Evolutionary conservation across 1,140 invertebrate genomes (phyloP), one percentile per base, ranked within the genome.

Genomic region (Apis mellifera): DNA sequence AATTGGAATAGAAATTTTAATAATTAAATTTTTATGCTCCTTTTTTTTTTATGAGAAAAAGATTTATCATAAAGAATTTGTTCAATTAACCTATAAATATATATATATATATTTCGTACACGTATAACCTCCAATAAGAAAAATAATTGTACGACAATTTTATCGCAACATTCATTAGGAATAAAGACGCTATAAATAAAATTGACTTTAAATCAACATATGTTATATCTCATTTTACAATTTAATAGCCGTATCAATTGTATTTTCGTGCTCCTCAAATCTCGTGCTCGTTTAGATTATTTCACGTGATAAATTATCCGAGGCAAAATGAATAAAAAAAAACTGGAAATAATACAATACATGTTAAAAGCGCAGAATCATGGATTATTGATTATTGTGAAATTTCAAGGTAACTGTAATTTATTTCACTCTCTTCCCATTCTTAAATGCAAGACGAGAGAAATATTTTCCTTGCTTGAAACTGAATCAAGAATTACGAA

Each of bases 321-420:
- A 19, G 2, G 13, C 21, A 32, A 71, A 50, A 17, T 5, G 0
- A 9, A 21, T 1, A 17, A 54, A 66, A 60, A 42, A 8, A 65
- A 9, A 9, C 62, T 62, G 8, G 50, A 11, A 65, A 17, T 42
- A 11, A 11, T 9, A 23, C 11, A 23, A 19, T 13, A 17, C 13
- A 8, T 48, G 17, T 26, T 54, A 15, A 26, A 11, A 26, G 21
- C 26, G 26, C 62, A 57, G 52, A 77, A 68, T 42, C n/a, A 21
- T 7, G 15, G 26, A 69, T 15, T 50, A 78, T 50, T 21, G 76
- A 79, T 64, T 71, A 79, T 64, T 71, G 12, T 1, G 42, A 52
- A 78, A 78, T 26, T 65, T 2, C 3, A 15, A 2, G 23, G 9
- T 13, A 4, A 57, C 21, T 23, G 9, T 68, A 68, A 68, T 77